Conservation (phyloP, 2,888 invertebrate genomes). For the Ormyrus labotus region DNA sequence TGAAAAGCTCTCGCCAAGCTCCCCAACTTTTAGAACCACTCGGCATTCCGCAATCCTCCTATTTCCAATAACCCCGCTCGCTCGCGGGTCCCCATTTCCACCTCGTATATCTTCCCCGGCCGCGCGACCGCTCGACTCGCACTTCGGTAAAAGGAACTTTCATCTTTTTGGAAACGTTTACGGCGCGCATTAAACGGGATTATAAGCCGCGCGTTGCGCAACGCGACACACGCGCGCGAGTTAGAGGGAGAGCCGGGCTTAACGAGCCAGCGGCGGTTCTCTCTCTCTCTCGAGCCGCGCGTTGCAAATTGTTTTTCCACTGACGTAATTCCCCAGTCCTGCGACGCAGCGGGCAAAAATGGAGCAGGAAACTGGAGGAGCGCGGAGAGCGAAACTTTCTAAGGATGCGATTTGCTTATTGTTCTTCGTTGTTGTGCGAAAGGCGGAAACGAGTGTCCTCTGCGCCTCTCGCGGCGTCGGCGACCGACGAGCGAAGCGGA, state of each 20-base stretch:
- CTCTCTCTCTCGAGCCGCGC: neutral
- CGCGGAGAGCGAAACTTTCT: constrained; percentile 41
- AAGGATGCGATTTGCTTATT: constrained; percentile 51
- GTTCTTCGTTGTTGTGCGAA: constrained; percentile 37
- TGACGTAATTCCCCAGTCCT: constrained; percentile 34
- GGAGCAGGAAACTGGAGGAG: constrained; percentile 39
- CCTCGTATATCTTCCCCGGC: no score
- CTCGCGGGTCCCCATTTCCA: no score
- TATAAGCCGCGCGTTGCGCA: constrained; percentile 8
- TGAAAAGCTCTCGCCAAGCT: no score
- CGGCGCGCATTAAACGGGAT: constrained; percentile 19
- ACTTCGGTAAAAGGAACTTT: constrained; percentile 2
- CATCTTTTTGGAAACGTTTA: constrained; percentile 31
- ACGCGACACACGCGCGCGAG: neutral
- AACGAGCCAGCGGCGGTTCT: constrained; percentile 1
- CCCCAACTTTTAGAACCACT: no score
- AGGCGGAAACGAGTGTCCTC: constrained; percentile 51
- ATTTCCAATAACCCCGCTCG: no score
- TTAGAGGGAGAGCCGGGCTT: neutral
- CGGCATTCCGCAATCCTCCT: no score
- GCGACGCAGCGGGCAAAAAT: constrained; percentile 20
- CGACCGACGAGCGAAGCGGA: neutral
- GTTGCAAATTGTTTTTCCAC: constrained; percentile 41
- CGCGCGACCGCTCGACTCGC: no score
- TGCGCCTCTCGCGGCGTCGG: no score